A percentile compares a stretch with the other conserved stretches of the same genome.
phyloP scores from a whole-genome alignment of 2,797 vertebrate species.

The Sebastes trivittatus region DNA sequence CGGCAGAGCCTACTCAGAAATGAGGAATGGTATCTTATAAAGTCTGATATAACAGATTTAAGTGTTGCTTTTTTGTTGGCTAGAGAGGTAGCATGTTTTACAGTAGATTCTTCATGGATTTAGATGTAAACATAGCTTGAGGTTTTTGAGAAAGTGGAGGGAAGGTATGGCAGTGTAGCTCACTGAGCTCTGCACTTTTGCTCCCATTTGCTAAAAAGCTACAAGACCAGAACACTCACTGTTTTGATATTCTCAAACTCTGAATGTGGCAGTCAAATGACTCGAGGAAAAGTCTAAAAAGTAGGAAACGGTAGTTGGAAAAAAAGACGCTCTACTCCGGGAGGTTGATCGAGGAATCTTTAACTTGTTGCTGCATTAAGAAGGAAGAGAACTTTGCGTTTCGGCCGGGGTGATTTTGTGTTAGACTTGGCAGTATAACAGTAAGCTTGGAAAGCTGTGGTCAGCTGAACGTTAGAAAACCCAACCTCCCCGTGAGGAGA shows the following conservation, averaged over 20 bases:
- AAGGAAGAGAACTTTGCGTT: conserved; percentile 8
- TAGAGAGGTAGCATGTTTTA: not conserved
- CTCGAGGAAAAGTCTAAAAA: not conserved
- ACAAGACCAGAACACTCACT: not conserved
- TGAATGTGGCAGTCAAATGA: not conserved
- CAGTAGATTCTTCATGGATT: not conserved
- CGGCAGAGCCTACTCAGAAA: not conserved
- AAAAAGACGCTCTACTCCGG: not conserved
- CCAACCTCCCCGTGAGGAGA: conserved; percentile 58
- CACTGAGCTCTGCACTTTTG: not conserved
- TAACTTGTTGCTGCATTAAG: conserved; percentile 4
- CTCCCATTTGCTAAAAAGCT: not conserved
- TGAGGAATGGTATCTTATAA: not conserved
- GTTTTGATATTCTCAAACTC: not conserved
- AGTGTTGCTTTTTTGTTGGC: not conserved
- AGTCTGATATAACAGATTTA: not conserved
- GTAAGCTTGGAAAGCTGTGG: conserved; percentile 54
- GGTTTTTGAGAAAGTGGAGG: not conserved
- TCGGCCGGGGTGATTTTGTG: conserved; percentile 45
- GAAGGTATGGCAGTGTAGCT: not conserved
- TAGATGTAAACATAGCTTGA: not conserved
- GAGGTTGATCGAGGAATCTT: not conserved
- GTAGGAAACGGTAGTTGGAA: not conserved
- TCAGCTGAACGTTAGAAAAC: conserved; percentile 60
- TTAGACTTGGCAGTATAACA: conserved; percentile 44